Base-by-base conservation (phyloP, 2,888 invertebrate genomes). In the Osmoderma eremita region DNA sequence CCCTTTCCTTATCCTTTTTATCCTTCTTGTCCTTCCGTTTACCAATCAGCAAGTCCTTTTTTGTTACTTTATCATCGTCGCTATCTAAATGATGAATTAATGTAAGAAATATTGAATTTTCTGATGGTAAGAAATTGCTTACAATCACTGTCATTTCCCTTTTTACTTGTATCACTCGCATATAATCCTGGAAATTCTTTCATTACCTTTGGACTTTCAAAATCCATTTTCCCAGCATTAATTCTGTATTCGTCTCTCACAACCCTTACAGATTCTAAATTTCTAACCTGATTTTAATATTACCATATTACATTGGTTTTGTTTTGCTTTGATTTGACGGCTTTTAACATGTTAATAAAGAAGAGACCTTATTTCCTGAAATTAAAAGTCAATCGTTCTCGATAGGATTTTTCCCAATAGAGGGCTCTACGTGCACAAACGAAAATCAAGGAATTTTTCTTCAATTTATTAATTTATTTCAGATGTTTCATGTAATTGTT, bases 171-270 rank as follows among this genome's bases (percentile, higher is more conserved):
- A 83, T 94, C 93, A 1, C 93, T 91, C 39, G 92, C 92, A 79
- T 94, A 95, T 61, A 94, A 83, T 50, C 95, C 94, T 20, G 94
- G 94, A 82, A 95, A 95, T 79, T 94, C 94, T 81, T 93, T 93
- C 82, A 94, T 94, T 39, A 92, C 93, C 79, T 95, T 94, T 22
- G 94, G 94, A 81, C 93, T 94, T 82, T 92, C 92, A 81, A 91
- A 92, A 85, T 92, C 91, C 92, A 92, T 92, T 38, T 67, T 65
- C 6, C 2, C 30, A 30, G 8, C 30, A 30, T 30, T 10, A 8
- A 42, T 42, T 6, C 17, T 5, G 1, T 8, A 2, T 48, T 20
- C 18, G 6, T 8, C 17, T 48, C 48, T 48, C 10, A 8, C 30
- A 8, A 30, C 30, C 30, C 30, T 30, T 30, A 30, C 10, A 10